These are phyloP conservation scores for Semnornis frantzii DNA, from an alignment of 2,113 vertebrate genomes.

Conservation along the genomic window DNA sequence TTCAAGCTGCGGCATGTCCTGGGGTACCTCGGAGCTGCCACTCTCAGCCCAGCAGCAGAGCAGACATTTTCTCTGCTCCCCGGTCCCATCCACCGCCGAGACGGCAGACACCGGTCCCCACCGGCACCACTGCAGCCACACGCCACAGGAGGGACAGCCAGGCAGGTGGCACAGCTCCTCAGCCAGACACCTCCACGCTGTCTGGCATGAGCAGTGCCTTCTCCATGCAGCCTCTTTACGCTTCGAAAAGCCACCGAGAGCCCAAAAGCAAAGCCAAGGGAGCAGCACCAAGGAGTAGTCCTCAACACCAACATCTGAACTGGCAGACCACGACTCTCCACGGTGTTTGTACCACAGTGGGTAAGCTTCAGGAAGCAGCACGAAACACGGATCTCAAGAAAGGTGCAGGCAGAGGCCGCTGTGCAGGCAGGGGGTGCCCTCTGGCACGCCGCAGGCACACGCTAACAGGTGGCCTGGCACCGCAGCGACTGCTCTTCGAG, in stretches of 20 bases:
- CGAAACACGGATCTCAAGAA: not conserved
- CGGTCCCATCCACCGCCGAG: accelerated
- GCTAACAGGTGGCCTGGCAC: conserved; percentile 14
- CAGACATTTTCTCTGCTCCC: not conserved
- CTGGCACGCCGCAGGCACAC: accelerated
- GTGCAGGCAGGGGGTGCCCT: not conserved
- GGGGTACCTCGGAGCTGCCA: not conserved
- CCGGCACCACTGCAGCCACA: accelerated
- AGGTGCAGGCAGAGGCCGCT: not conserved
- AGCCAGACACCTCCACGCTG: accelerated
- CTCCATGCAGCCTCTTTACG: not conserved
- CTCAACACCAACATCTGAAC: not conserved
- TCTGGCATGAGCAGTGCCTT: not conserved
- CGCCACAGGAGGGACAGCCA: not conserved
- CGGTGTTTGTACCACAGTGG: accelerated
- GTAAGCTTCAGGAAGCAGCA: accelerated
- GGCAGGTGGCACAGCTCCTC: not conserved
- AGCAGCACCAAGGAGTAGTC: not conserved
- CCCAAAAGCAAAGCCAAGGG: not conserved
- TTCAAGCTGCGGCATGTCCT: accelerated
- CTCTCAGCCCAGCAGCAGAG: not conserved
- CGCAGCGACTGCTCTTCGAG: accelerated
- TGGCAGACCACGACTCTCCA: accelerated
- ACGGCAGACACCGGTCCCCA: not conserved
- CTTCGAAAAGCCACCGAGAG: not conserved